Conservation (phyloP, 2,888 invertebrate genomes). For the Isoperla grammatica region DNA sequence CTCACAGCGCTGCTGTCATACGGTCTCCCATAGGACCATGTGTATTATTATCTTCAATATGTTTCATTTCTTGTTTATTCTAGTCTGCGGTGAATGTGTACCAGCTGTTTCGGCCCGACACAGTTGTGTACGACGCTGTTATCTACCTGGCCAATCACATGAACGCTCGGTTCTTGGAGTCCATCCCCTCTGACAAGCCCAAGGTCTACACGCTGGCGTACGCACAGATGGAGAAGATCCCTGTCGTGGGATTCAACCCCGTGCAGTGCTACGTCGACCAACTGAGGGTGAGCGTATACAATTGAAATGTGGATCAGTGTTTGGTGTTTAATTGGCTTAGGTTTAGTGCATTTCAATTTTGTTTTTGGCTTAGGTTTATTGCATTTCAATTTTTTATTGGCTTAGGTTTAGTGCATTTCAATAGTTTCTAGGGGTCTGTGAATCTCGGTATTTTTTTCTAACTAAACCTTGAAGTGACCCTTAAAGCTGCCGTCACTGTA, state of each 20-base stretch:
- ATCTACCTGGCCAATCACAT: conserved; percentile 56
- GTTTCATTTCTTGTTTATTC: conserved; percentile 38
- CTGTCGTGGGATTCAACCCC: conserved; percentile 73
- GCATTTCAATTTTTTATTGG: no score
- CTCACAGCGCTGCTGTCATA: no score
- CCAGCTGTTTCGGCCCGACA: conserved; percentile 53
- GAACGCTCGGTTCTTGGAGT: conserved; percentile 47
- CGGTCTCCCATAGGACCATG: no score
- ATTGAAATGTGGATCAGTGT: no score
- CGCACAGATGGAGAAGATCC: conserved; percentile 48
- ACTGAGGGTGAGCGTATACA: conserved; percentile 59
- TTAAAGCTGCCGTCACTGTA: no score
- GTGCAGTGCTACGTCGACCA: conserved; percentile 64
- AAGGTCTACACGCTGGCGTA: conserved; percentile 38
- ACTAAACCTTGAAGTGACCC: no score
- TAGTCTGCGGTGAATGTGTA: conserved; percentile 39
- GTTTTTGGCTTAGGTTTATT: neutral
- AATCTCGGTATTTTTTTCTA: no score
- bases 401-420: no score
- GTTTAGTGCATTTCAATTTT: conserved; percentile 10
- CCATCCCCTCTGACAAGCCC: conserved; percentile 40
- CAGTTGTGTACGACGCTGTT: conserved; percentile 67
- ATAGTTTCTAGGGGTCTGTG: no score
- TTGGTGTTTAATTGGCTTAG: neutral
- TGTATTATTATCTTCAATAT: neutral